Base-by-base conservation (phyloP, 2,113 vertebrate genomes). In the Mustela nigripes region DNA sequence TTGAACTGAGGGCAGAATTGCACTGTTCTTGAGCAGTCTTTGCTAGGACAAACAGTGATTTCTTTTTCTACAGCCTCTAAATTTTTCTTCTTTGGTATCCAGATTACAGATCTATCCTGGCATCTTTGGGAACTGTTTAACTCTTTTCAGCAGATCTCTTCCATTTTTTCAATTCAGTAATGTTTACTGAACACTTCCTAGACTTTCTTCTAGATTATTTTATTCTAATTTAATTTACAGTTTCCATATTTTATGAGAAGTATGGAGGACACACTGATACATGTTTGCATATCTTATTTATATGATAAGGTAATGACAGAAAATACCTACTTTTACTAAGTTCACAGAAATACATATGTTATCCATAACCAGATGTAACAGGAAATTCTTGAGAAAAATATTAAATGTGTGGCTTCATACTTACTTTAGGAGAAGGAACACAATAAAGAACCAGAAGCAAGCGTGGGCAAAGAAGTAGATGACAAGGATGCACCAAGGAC, bases 341-440 rank as follows among this genome's bases (percentile, higher is more conserved):
- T 94, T 89, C 33, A 62, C 15, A 93, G 83, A 94, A 92, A 11
- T 84, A 36, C 1, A 19, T 78, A 48, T 84, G 79, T 96, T 90
- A 89, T 48, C 33, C 7, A 56, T 89, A 73, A 80, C n/a, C 58
- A 60, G 39, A 85, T 39, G 24, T 65, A 65, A 22, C 58, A 36
- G 45, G 33, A 10, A 94, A 1, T 11, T 95, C 16, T 89, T 71
- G 21, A 78, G 67, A 74, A 90, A 81, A 90, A 39, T 80, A 63
- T 39, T 97, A 78, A 95, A 31, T 78, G 1, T 89, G 1, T 62
- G 45, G 93, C 16, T 97, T 74, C 98, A 98, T 99, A 82, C 96
- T 91, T 94, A 96, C 97, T 97, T 1, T 97, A 99, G 98, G 99
- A 99, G 90, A 99, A 98, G 93, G 98, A 99, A 93, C 98, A 98